Conservation (phyloP, 2,888 invertebrate genomes). For the Nomada ruficornis region DNA sequence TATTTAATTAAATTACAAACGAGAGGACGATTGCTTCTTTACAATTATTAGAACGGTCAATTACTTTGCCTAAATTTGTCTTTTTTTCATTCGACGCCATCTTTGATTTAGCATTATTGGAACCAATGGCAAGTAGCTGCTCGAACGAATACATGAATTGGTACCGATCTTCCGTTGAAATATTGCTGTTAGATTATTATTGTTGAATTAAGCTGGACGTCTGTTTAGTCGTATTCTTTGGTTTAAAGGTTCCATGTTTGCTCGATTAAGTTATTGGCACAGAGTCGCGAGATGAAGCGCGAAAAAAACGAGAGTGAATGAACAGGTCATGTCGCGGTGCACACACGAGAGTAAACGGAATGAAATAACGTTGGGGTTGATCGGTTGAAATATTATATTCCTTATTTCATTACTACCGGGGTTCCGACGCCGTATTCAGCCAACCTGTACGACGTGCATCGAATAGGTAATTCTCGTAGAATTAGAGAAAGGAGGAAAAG, state of each 20-base stretch:
- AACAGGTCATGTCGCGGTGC: slow-evolving; percentile 6
- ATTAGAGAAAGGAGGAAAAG: slow-evolving; percentile 35
- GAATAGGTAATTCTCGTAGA: not conserved
- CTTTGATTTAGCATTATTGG: not conserved
- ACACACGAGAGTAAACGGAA: slow-evolving; percentile 25
- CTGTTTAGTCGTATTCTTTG: not conserved
- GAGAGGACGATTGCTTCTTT: not conserved
- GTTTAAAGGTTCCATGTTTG: not conserved
- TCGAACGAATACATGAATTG: not conserved
- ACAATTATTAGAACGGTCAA: not conserved
- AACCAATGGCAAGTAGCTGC: not conserved
- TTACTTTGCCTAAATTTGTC: no score
- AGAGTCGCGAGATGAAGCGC: slow-evolving; percentile 4
- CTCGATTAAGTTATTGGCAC: not conserved
- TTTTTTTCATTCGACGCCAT: not conserved
- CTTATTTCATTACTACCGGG: slow-evolving; percentile 2
- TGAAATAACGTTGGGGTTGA: slow-evolving; percentile 8
- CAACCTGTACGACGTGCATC: not conserved
- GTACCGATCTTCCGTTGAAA: no score
- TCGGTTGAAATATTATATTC: slow-evolving; percentile 7
- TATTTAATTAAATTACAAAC: not conserved
- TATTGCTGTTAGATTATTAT: no score
- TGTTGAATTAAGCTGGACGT: no score
- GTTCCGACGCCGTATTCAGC: no score
- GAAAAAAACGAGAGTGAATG: slow-evolving; percentile 48